Evolutionary conservation across 2,113 vertebrate species (phyloP), one percentile per base, ranked within the genome.

Genomic region (Sylvietta virens): DNA sequence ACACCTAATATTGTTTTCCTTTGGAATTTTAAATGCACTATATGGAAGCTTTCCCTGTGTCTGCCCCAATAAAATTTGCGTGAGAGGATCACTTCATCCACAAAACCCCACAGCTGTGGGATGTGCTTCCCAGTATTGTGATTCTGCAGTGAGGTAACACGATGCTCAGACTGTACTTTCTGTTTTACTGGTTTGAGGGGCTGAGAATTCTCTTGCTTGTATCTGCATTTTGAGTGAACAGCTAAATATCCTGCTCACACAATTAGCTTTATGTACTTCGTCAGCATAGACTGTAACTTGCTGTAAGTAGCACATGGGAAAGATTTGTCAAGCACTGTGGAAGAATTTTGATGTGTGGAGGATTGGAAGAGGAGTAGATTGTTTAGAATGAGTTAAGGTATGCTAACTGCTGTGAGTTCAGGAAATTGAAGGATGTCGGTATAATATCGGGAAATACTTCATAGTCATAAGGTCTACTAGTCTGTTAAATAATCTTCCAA

Each of bases 401-500:
- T n/a, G 69, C 15, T 76, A 81, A 91, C 39, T 86, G n/a, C 33
- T 58, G 1, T 44, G 42, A 84, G 37, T 50, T 86, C 74, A 66
- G 44, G 69, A 84, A 88, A 86, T 76, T 61, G 60, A 86, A 90
- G 30, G 70, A 80, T 82, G 35, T 82, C 15, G 1, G 15, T 84
- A n/a, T 53, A 87, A 30, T 67, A 71, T 51, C 0, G 9, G 57
- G 56, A 92, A 90, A 95, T 86, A 72, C 31, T 92, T 78, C 2
- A 5, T 18, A 86, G 39, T 90, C 56, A 39, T 83, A 56, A 77
- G 48, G 31, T 64, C 82, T 81, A 47, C n/a, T 64, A 67, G 27
- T 81, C 67, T 81, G 60, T 91, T 84, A 94, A 96, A 96, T 84
- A 74, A 57, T 71, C 69, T 88, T 86, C 67, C 71, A 95, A 74